Conservation (phyloP, 2,113 vertebrate species). For the Naja naja region DNA sequence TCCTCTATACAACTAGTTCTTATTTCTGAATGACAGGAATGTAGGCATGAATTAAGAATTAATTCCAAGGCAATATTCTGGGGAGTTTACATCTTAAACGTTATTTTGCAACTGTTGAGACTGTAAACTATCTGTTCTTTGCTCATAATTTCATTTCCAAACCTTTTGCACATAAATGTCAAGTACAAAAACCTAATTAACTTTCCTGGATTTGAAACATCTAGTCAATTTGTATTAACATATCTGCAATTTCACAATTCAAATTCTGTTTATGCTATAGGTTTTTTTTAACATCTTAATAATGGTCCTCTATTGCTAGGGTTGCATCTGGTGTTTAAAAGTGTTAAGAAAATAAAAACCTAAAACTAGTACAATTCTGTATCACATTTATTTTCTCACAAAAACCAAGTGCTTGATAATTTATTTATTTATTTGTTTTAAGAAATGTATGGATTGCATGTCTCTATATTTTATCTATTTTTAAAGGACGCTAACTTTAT, state of each 20-base stretch:
- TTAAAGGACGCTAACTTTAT: not conserved
- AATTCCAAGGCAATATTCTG: not conserved
- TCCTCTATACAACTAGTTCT: not conserved
- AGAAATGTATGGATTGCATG: not conserved
- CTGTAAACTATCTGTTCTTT: not conserved
- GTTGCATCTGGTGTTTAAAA: not conserved
- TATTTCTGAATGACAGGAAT: not conserved
- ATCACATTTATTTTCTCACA: not conserved
- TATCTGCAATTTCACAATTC: not conserved
- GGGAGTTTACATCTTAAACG: not conserved
- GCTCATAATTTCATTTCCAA: not conserved
- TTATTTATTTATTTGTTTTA: not conserved
- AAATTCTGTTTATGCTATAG: not conserved
- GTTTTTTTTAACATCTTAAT: not conserved
- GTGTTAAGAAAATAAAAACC: not conserved
- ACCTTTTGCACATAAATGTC: not conserved
- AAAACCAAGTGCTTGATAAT: not conserved
- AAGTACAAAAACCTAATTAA: not conserved
- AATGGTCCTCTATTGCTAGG: not conserved
- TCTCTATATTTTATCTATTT: not conserved
- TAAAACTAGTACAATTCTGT: not conserved
- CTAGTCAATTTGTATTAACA: constrained; percentile 12
- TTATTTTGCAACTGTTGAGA: not conserved
- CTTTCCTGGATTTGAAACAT: constrained; percentile 31
- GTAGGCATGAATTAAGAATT: not conserved